A percentile compares a stretch with the other conserved stretches of the same genome.
These are phyloP conservation scores for Aricia artaxerxes DNA, from an alignment of 2,888 invertebrate genomes.

Conservation along the genomic window DNA sequence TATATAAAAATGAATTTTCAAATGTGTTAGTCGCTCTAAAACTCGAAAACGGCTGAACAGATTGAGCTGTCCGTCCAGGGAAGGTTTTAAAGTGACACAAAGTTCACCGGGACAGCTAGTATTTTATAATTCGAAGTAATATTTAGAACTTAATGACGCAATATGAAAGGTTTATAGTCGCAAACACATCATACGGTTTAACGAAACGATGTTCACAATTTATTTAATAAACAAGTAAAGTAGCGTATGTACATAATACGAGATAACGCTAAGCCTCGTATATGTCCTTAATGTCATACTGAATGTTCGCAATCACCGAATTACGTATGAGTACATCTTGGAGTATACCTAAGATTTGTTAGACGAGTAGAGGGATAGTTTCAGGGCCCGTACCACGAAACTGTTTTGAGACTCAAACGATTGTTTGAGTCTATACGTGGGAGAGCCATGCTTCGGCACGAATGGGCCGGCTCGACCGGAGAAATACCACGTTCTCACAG, in stretches of 20 bases:
- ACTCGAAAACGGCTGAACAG: no score
- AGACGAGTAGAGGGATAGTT: neutral
- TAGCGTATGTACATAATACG: conserved; percentile 57
- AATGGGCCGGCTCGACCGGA: no score
- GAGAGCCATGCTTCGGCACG: no score
- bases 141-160: neutral
- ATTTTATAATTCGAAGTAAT: neutral
- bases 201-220: conserved; percentile 26
- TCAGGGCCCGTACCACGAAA: neutral
- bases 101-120: no score
- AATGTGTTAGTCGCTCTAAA: no score
- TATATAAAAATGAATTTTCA: no score
- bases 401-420: no score
- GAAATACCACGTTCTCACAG: no score
- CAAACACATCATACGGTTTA: neutral
- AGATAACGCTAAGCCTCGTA: conserved; percentile 74
- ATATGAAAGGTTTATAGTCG: neutral
- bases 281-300: conserved; percentile 64
- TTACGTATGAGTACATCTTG: conserved; percentile 55
- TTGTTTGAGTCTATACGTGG: no score
- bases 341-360: neutral
- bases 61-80: no score
- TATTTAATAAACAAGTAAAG: conserved; percentile 46
- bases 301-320: conserved; percentile 76
- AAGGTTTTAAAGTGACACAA: no score